A percentile compares a stretch with the other conserved stretches of the same genome.
Conservation (phyloP, 2,113 vertebrate species). For the Nanorana parkeri region DNA sequence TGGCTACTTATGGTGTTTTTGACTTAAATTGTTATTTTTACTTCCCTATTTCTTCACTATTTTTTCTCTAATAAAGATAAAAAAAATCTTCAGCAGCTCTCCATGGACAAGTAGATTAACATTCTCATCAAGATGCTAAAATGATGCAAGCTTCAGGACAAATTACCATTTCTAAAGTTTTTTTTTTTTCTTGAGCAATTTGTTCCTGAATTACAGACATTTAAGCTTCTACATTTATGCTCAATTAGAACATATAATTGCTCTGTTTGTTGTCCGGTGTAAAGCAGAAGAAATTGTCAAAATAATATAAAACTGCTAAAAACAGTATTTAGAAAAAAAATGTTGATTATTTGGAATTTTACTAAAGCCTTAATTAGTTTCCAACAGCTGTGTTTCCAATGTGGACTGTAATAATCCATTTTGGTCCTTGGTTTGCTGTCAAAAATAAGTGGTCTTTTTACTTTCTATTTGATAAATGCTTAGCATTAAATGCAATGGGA, state of each 20-base stretch:
- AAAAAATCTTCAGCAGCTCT: no score
- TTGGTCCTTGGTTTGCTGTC: slow-evolving; percentile 58
- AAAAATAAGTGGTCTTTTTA: slow-evolving; percentile 64
- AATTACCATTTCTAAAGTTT: neutral
- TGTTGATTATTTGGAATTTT: slow-evolving; percentile 61
- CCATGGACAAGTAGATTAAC: no score
- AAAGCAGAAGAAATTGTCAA: neutral
- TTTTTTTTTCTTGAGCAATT: neutral
- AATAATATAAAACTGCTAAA: slow-evolving; percentile 2
- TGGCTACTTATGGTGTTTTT: no score
- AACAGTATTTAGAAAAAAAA: slow-evolving; percentile 53
- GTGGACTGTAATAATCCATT: slow-evolving; percentile 59
- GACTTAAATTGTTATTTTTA: no score
- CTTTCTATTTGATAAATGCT: slow-evolving; percentile 63
- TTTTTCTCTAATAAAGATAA: no score
- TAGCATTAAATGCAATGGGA: slow-evolving; percentile 66
- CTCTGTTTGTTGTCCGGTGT: slow-evolving; percentile 37
- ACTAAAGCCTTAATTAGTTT: slow-evolving; percentile 53
- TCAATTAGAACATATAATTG: slow-evolving; percentile 16
- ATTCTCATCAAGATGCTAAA: neutral
- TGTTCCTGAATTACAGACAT: neutral
- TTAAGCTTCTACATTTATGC: neutral
- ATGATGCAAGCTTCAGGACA: neutral
- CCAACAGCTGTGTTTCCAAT: slow-evolving; percentile 50
- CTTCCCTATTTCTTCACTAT: no score